Conservation (phyloP, 2,888 invertebrate genomes). For the Formica aserva region DNA sequence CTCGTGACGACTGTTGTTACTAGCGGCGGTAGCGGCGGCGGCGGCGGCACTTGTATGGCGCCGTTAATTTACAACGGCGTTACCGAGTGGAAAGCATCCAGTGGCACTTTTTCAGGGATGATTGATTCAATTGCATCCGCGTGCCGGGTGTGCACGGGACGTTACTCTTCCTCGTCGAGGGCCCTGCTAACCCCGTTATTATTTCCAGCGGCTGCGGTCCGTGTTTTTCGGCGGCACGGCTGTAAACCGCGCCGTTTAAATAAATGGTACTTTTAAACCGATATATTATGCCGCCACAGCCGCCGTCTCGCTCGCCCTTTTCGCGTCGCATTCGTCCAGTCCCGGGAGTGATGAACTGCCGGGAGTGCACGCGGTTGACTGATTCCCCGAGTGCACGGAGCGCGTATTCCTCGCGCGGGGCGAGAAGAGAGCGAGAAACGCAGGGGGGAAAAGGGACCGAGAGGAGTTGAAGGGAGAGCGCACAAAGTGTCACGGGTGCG, state of each 20-base stretch:
- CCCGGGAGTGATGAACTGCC: slow-evolving; percentile 83
- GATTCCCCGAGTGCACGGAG: slow-evolving; percentile 73
- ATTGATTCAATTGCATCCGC: slow-evolving; percentile 77
- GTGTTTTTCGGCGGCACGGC: slow-evolving; percentile 80
- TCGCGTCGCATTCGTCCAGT: slow-evolving; percentile 66
- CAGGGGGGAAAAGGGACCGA: slow-evolving; percentile 22
- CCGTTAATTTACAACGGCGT: slow-evolving; percentile 70
- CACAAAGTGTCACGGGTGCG: slow-evolving; percentile 62
- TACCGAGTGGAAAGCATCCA: slow-evolving; percentile 56
- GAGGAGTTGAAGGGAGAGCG: slow-evolving; percentile 1
- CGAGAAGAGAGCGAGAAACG: slow-evolving; percentile 38
- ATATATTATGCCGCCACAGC: slow-evolving; percentile 80
- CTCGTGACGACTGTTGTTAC: slow-evolving; percentile 62
- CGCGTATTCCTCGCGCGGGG: slow-evolving; percentile 75
- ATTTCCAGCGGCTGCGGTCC: slow-evolving; percentile 78
- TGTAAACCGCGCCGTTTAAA: slow-evolving; percentile 81
- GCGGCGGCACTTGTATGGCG: slow-evolving; percentile 30
- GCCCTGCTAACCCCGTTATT: slow-evolving; percentile 83
- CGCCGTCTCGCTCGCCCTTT: slow-evolving; percentile 48
- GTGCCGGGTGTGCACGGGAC: slow-evolving; percentile 70
- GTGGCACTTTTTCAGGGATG: slow-evolving; percentile 72
- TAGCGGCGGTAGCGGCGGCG: slow-evolving; percentile 10
- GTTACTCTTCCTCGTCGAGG: slow-evolving; percentile 71
- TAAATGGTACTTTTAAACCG: slow-evolving; percentile 85
- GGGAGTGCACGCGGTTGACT: slow-evolving; percentile 80